Evolutionary conservation across 2,113 vertebrate genomes (phyloP).

Genomic region (Python bivittatus): DNA sequence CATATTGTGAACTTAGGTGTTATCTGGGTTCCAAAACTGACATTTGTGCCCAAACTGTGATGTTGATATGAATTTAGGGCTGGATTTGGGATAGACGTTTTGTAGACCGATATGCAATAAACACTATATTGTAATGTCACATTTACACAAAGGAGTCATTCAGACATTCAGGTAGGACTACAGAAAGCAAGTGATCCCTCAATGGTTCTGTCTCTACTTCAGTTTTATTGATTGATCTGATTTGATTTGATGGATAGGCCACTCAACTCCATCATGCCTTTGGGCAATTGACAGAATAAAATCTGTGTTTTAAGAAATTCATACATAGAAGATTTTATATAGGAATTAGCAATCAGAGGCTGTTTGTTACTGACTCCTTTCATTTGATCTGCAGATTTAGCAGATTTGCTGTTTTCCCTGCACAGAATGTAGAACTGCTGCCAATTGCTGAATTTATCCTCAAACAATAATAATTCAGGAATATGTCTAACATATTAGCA

Average conservation of each 20-base stretch:
- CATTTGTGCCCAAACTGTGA: background rate
- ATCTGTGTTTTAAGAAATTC: conserved; percentile 31
- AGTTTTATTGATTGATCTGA: conserved; percentile 48
- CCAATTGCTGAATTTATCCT: background rate
- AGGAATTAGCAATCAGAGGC: conserved; percentile 45
- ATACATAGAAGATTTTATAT: conserved; percentile 20
- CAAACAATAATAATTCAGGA: background rate
- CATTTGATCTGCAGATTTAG: background rate
- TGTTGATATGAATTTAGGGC: conserved; percentile 5
- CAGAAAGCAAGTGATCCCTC: conserved; percentile 24
- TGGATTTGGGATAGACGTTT: background rate
- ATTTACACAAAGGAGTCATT: background rate
- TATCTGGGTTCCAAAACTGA: background rate
- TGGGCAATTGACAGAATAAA: background rate
- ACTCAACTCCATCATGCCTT: conserved; percentile 18
- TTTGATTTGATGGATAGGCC: background rate
- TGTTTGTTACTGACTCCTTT: background rate
- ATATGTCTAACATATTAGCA: background rate
- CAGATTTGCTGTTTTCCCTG: background rate
- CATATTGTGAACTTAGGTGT: background rate
- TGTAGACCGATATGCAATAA: conserved; percentile 33
- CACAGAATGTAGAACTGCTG: background rate
- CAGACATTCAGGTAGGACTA: conserved; percentile 28
- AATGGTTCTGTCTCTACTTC: conserved; percentile 10
- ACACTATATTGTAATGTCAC: background rate